These are phyloP conservation scores for Drosophila ironensis DNA, from an alignment of 1,140 invertebrate genomes.

Conservation along the genomic window DNA sequence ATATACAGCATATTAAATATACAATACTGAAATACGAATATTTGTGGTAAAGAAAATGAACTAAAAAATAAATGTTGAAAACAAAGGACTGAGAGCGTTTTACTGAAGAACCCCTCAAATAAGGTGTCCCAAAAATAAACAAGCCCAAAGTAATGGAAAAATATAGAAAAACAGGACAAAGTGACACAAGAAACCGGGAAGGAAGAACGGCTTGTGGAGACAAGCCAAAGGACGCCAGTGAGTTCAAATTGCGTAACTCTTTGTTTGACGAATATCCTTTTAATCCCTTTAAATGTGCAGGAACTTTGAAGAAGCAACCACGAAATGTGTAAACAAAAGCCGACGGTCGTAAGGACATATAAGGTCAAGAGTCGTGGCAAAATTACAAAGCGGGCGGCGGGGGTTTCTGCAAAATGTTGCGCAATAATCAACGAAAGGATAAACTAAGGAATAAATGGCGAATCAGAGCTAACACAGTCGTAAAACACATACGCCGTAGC, in stretches of 20 bases:
- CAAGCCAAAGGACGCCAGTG: constrained; percentile 18
- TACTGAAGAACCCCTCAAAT: constrained; percentile 28
- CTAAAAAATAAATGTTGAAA: constrained; percentile 77
- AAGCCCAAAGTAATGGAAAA: constrained; percentile 39
- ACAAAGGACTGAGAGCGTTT: constrained; percentile 49
- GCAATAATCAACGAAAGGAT: constrained; percentile 79
- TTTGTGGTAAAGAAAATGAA: constrained; percentile 74
- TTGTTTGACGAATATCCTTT: constrained; percentile 76
- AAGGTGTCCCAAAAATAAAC: constrained; percentile 9
- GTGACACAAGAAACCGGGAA: constrained; percentile 26
- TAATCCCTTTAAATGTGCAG: constrained; percentile 77
- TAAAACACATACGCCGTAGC: constrained; percentile 61
- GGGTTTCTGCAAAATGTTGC: constrained; percentile 58
- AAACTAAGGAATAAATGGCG: constrained; percentile 74
- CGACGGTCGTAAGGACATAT: constrained; percentile 53
- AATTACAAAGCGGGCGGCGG: constrained; percentile 43
- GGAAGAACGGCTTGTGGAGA: constrained; percentile 23
- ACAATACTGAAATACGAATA: constrained; percentile 70
- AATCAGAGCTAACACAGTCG: constrained; percentile 69
- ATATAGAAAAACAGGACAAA: constrained; percentile 44
- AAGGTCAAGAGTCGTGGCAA: constrained; percentile 66
- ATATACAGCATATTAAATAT: constrained; percentile 60
- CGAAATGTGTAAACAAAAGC: constrained; percentile 58
- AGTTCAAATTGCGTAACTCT: constrained; percentile 67
- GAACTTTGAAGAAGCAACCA: constrained; percentile 63